These are phyloP conservation scores for Rhagologus leucostigma DNA, from an alignment of 2,113 vertebrate species.

Conservation along the genomic window DNA sequence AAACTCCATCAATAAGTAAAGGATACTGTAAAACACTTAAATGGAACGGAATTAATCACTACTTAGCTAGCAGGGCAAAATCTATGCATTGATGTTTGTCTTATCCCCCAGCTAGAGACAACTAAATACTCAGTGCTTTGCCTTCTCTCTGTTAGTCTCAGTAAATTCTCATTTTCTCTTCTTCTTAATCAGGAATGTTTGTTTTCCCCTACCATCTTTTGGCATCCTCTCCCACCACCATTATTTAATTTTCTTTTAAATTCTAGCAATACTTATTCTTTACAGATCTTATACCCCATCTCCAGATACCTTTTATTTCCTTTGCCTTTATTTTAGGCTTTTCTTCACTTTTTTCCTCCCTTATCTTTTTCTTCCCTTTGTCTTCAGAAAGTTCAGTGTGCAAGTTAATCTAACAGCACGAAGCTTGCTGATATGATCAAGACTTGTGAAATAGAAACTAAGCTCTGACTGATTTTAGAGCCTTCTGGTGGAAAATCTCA, in stretches of 20 bases:
- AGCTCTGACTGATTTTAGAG: background rate
- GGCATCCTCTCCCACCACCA: background rate
- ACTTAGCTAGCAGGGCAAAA: background rate
- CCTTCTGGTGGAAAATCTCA: background rate
- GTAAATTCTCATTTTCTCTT: background rate
- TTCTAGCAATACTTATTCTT: background rate
- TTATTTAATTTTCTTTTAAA: background rate
- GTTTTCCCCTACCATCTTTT: background rate
- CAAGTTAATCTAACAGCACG: conserved; percentile 27
- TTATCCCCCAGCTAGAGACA: background rate
- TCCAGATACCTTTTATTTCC: background rate
- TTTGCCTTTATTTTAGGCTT: background rate
- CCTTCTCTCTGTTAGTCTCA: background rate
- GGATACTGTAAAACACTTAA: background rate
- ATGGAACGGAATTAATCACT: background rate
- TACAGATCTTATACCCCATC: background rate
- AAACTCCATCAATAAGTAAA: background rate
- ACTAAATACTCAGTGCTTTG: background rate
- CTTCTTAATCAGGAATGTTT: background rate
- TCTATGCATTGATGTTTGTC: background rate
- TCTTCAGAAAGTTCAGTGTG: conserved; percentile 1
- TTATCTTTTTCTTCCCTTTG: background rate
- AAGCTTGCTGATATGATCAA: conserved; percentile 11
- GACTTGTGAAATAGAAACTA: conserved; percentile 47
- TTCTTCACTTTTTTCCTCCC: background rate